These are phyloP conservation scores for Pollenia labialis DNA, from an alignment of 2,888 invertebrate genomes.

Conservation along the genomic window DNA sequence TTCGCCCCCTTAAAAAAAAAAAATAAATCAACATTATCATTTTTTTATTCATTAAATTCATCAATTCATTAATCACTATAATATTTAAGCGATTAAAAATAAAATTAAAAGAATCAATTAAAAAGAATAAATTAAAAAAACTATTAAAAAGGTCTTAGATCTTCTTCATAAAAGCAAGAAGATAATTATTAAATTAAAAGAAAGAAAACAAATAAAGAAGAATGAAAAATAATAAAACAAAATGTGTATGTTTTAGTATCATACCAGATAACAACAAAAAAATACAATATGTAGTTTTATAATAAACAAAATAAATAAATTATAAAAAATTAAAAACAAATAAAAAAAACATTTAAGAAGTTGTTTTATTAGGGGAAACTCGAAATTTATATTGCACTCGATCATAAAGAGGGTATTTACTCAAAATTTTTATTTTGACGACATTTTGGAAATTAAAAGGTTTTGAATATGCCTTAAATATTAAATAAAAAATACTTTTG, in stretches of 20 bases:
- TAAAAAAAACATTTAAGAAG: neutral
- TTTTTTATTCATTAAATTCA: conserved; percentile 49
- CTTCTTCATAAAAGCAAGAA: conserved; percentile 40
- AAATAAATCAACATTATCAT: conserved; percentile 16
- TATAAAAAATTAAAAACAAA: conserved; percentile 53
- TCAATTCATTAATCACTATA: conserved; percentile 56
- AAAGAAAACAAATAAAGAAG: conserved; percentile 31
- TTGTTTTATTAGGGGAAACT: neutral
- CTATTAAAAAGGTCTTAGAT: conserved; percentile 51
- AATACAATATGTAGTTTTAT: conserved; percentile 72
- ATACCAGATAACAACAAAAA: conserved; percentile 62
- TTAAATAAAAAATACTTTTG: no score
- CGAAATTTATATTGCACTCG: neutral
- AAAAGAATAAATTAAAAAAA: conserved; percentile 50
- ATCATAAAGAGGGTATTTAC: neutral
- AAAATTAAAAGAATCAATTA: conserved; percentile 37
- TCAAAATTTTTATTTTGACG: neutral
- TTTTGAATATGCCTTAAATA: no score
- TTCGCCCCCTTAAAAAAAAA: conserved; percentile 35
- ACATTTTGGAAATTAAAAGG: no score
- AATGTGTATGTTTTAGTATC: conserved; percentile 71
- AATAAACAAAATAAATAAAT: conserved; percentile 66
- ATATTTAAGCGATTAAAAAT: conserved; percentile 55
- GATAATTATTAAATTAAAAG: conserved; percentile 48
- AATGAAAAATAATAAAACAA: conserved; percentile 49